phyloP scores from a whole-genome alignment of 2,113 vertebrate species.

The Poeciliopsis turrubarensis region DNA sequence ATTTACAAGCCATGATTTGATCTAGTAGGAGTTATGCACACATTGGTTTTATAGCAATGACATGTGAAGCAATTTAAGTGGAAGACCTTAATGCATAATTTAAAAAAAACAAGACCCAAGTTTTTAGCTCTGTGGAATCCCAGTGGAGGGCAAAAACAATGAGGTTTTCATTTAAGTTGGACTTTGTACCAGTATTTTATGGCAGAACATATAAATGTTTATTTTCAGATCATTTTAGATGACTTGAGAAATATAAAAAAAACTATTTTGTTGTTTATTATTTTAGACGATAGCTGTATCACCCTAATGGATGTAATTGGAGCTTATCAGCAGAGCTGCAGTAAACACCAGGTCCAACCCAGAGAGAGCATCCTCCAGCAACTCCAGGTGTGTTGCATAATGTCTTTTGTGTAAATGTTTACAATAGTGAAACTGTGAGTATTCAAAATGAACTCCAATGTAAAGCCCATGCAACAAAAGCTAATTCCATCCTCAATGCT shows the following conservation, averaged over 20 bases:
- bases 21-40: too few species aligned
- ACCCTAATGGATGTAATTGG: constrained; percentile 72
- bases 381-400: constrained; percentile 70
- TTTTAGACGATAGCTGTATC: constrained; percentile 71
- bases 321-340: constrained; percentile 79
- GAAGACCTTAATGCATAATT: too few species aligned
- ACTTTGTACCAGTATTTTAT: neutral
- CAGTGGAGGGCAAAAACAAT: too few species aligned
- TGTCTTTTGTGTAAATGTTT: neutral
- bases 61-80: too few species aligned
- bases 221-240: neutral
- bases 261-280: constrained; percentile 21
- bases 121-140: too few species aligned
- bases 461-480: neutral
- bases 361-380: constrained; percentile 70
- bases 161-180: too few species aligned
- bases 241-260: neutral
- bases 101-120: too few species aligned
- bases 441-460: neutral
- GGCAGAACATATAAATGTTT: neutral
- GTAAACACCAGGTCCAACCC: constrained; percentile 77
- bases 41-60: too few species aligned
- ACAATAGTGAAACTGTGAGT: neutral
- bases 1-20: too few species aligned
- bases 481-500: neutral